Evolutionary conservation across 2,113 vertebrate genomes (phyloP).

Genomic region (Burhinus oedicnemus): DNA sequence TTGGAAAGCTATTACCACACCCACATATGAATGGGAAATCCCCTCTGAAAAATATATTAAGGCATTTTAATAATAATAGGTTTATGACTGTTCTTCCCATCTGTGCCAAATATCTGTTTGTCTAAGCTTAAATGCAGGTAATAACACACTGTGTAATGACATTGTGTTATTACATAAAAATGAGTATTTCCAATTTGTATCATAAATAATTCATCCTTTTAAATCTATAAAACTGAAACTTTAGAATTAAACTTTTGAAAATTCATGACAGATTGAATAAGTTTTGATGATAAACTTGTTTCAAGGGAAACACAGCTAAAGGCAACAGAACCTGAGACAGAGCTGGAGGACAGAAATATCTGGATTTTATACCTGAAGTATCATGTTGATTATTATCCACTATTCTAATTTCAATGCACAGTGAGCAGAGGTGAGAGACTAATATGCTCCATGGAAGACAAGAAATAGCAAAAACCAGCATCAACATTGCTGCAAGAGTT

Average conservation of each 20-base stretch:
- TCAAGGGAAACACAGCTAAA: neutral
- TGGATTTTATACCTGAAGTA: neutral
- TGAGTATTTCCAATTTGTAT: neutral
- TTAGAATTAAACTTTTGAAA: neutral
- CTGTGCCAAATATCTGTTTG: neutral
- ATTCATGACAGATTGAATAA: neutral
- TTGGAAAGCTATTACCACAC: neutral
- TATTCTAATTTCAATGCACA: neutral
- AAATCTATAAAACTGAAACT: neutral
- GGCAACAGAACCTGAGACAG: neutral
- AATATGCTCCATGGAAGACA: neutral
- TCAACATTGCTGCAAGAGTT: neutral
- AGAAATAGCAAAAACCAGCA: neutral
- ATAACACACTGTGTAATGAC: neutral
- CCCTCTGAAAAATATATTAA: neutral
- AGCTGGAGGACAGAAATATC: neutral
- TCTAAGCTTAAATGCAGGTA: neutral
- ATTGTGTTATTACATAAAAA: neutral
- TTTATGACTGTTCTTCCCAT: neutral
- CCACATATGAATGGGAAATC: neutral
- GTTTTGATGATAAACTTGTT: neutral
- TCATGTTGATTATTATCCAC: neutral
- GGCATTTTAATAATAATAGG: neutral
- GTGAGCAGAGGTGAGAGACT: neutral
- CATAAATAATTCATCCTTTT: neutral